Base-by-base conservation (phyloP, 1,140 invertebrate genomes). In the Drosophila sproati region DNA sequence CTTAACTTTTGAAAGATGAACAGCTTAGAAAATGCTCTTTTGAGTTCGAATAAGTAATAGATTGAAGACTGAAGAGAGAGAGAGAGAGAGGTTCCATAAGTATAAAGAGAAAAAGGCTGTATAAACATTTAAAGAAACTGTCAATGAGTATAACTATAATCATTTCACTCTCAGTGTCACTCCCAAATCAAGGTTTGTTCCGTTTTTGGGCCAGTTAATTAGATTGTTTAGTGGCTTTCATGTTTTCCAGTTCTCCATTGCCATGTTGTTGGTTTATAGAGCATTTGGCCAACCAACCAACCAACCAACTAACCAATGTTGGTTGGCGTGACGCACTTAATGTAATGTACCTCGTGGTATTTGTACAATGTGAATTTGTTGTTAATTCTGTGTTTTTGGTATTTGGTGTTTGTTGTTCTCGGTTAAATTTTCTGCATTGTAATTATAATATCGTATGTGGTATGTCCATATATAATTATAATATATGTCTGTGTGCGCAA, bases 401-500 rank as follows among this genome's bases (percentile, higher is more conserved):
- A 61, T 59, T 41, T 59, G 12, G 7, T 76, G n/a, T 57, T 77
- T 75, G 67, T 61, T 78, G 73, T 78, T 76, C 8, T 73, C 45
- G 39, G 57, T 70, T 68, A 10, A 39, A 57, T 47, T 61, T 62
- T 51, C 35, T 62, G 55, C 41, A 41, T 56, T 70, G 52, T 61
- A 48, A 37, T 56, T 66, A 31, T 61, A 74, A 50, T 52, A 52
- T 50, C 66, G 54, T 67, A 80, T 71, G 64, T 69, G 66, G 68
- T 69, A 35, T 68, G 51, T 80, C 10, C 52, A 31, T 66, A 78
- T 67, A 78, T 67, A 62, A 45, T 29, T 67, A 51, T 61, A 37
- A 61, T 64, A 62, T 59, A 66, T 76, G 39, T 43, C 34, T 75
- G 83, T 76, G 37, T 75, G 83, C 89, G 83, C 82, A 86, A 69